phyloP scores from a whole-genome alignment of 92 coral and sea anemone genomes.

The Umimayanthus kanabou region DNA sequence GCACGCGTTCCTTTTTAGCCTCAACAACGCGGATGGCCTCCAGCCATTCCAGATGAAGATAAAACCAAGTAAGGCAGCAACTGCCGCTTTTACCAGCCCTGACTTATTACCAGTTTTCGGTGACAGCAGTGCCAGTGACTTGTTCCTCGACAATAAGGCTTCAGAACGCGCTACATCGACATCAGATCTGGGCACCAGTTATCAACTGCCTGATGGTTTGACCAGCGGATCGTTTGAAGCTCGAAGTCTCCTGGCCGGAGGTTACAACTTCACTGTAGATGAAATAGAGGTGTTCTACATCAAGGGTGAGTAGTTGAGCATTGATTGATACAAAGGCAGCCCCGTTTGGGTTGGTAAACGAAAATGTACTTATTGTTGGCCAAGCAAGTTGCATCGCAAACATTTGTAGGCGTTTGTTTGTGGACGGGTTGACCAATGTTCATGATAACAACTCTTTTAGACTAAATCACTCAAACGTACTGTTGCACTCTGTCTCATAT shows the following conservation, averaged over 20 bases:
- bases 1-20: conserved; percentile 24
- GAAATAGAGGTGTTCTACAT: conserved; percentile 38
- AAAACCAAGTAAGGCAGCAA: background rate
- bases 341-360: background rate
- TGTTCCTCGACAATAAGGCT: conserved; percentile 1
- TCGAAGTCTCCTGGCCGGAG: conserved; percentile 36
- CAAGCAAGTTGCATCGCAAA: too few relatives aligned
- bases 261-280: conserved; percentile 25
- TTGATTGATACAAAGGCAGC: background rate
- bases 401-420: too few relatives aligned
- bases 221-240: background rate
- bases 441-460: too few relatives aligned
- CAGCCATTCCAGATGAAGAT: conserved; percentile 27
- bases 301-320: background rate
- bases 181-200: conserved; percentile 6
- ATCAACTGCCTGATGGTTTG: conserved; percentile 9
- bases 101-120: conserved; percentile 16
- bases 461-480: too few relatives aligned
- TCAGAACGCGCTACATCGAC: background rate
- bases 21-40: conserved; percentile 21
- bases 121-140: conserved; percentile 3
- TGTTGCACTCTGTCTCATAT: too few relatives aligned
- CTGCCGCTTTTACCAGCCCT: conserved; percentile 5
- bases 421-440: too few relatives aligned
- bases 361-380: too few relatives aligned